Evolutionary conservation across 2,888 invertebrate genomes (phyloP).

Genomic region (Eupithecia vulgata): DNA sequence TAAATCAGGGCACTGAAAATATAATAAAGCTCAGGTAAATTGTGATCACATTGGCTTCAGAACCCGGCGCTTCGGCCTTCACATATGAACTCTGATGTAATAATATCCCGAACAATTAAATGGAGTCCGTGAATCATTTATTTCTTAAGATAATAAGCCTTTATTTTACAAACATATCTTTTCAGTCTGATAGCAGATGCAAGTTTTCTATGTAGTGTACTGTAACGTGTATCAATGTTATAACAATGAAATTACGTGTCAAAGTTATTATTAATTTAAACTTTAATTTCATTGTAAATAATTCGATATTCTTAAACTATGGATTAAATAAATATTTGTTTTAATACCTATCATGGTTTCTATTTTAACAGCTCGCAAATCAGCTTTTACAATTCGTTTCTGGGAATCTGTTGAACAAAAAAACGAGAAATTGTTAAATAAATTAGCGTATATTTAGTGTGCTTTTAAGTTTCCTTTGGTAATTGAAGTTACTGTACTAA

Average conservation of each 20-base stretch:
- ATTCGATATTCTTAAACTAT: conserved; percentile 79
- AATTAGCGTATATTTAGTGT: conserved; percentile 27
- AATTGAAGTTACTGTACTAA: conserved; percentile 30
- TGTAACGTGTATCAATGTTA: conserved; percentile 77
- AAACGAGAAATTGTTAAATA: conserved; percentile 41
- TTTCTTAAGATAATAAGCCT: conserved; percentile 75
- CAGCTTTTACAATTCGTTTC: conserved; percentile 55
- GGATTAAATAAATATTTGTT: conserved; percentile 83
- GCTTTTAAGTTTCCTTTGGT: conserved; percentile 33
- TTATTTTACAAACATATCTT: conserved; percentile 78
- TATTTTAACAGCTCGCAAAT: conserved; percentile 19
- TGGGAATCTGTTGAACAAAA: conserved; percentile 52
- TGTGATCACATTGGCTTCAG: neutral
- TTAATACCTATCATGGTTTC: conserved; percentile 66
- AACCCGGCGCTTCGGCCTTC: neutral
- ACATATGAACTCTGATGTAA: conserved; percentile 40
- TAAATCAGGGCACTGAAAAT: neutral
- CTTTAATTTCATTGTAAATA: conserved; percentile 83
- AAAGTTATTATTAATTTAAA: conserved; percentile 65
- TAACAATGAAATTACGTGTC: conserved; percentile 80
- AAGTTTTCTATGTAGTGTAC: conserved; percentile 83
- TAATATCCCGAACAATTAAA: conserved; percentile 78
- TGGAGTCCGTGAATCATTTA: conserved; percentile 72
- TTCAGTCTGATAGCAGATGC: conserved; percentile 79
- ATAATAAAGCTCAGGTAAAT: neutral